Base-by-base conservation (phyloP, 2,888 invertebrate species). In the Aspidiotus destructor region DNA sequence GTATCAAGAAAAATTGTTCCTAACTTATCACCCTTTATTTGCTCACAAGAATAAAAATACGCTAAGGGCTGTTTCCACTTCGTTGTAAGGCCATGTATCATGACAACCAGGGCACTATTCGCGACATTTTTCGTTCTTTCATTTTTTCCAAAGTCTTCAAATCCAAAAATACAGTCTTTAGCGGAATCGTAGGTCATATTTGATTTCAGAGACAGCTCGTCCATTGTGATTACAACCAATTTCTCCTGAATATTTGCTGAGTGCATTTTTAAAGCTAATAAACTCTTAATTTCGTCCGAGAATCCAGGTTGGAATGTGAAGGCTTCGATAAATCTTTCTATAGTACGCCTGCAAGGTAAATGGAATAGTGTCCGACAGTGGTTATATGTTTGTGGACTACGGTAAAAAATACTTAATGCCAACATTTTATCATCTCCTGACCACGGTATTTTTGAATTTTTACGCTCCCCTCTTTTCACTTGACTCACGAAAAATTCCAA, bases 261-360 rank as follows among this genome's bases (percentile, higher is more conserved):
- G 11, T 48, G 48, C 48, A 48, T 48, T 48, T 48, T 48, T 48
- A 48, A 48, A 48, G 48, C 10, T 48, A 48, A 48, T 48, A 48
- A 48, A 48, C 10, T 48, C 48, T 44, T 48, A 48, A 48, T 48
- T 48, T 48, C 48, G n/a, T 48, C 48, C 11, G 6, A 48, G 48
- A 48, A 48, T 48, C 48, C 48, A 48, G 48, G 48, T 48, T 48
- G 48, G 48, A 48, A 48, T n/a, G 48, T 13, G n/a, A 48, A 48
- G 3, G 48, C 48, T 48, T 48, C 48, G 11, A 48, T n/a, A 48
- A 48, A 48, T 48, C 48, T 48, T n/a, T 48, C 48, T 13, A 48
- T n/a, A 13, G 48, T 48, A n/a, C 6, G 48, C 6, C 48, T 48
- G 48, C 48, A 48, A n/a, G 48, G 48, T 6, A 48, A n/a, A n/a